phyloP scores from a whole-genome alignment of 2,797 vertebrate genomes.

The Glossophaga mutica region DNA sequence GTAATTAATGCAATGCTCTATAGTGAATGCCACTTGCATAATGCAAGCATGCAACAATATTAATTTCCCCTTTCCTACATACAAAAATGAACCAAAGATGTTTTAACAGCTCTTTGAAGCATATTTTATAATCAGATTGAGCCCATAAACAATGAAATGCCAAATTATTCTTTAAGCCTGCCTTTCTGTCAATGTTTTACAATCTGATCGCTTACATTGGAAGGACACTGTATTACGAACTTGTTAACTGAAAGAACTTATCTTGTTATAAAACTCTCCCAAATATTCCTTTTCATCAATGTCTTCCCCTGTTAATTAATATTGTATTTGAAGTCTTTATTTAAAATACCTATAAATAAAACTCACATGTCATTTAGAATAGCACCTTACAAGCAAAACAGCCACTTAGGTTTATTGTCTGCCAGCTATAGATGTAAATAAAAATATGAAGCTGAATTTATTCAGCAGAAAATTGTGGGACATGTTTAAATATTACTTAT shows the following conservation, averaged over 20 bases:
- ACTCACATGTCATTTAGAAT: not conserved
- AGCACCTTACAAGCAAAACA: not conserved
- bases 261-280: not conserved
- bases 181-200: slow-evolving; percentile 7
- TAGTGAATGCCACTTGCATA: slow-evolving; percentile 49
- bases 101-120: slow-evolving; percentile 51
- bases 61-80: slow-evolving; percentile 58
- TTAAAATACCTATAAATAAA: slow-evolving; percentile 26
- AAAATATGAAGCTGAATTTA: slow-evolving; percentile 5
- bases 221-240: not conserved
- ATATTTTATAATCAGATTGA: slow-evolving; percentile 63
- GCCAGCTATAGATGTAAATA: not conserved
- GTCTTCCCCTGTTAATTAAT: not conserved
- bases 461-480: not conserved
- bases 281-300: not conserved
- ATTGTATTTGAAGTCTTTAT: slow-evolving; percentile 4
- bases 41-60: slow-evolving; percentile 61
- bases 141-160: slow-evolving; percentile 54
- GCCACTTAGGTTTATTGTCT: not conserved
- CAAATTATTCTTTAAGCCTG: slow-evolving; percentile 41
- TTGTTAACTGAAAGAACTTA: not conserved
- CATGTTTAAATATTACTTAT: not conserved
- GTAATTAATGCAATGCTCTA: slow-evolving; percentile 47
- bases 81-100: slow-evolving; percentile 58
- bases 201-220: slow-evolving; percentile 16